phyloP scores from a whole-genome alignment of 2,113 vertebrate genomes.

The Brachypteracias leptosomus region DNA sequence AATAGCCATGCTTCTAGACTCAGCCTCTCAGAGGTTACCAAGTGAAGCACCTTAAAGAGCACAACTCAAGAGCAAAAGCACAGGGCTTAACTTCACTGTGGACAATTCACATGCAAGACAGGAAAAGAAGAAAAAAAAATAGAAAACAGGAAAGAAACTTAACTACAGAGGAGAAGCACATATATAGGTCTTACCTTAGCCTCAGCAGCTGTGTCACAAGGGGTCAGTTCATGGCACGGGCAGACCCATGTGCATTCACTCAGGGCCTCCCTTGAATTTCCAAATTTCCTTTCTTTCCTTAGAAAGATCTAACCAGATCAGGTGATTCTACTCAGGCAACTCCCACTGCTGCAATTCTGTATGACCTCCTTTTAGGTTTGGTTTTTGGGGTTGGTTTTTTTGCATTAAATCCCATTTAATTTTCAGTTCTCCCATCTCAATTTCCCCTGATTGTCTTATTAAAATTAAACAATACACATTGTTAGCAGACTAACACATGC shows the following conservation, averaged over 20 bases:
- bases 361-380: neutral
- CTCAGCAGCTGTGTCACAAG: neutral
- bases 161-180: neutral
- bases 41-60: neutral
- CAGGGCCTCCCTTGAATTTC: neutral
- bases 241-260: neutral
- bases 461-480: neutral
- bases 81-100: neutral
- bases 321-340: neutral
- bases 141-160: neutral
- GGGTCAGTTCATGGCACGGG: neutral
- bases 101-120: neutral
- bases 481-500: neutral
- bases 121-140: neutral
- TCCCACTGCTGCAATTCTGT: neutral
- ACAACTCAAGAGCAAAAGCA: neutral
- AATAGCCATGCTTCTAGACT: accelerated
- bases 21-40: neutral
- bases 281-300: neutral
- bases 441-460: neutral
- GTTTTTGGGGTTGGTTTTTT: neutral
- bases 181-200: neutral
- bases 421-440: neutral
- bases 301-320: neutral
- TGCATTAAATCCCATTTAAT: neutral